Base-by-base conservation (phyloP, 2,797 vertebrate species). In the Denticeps clupeoides region DNA sequence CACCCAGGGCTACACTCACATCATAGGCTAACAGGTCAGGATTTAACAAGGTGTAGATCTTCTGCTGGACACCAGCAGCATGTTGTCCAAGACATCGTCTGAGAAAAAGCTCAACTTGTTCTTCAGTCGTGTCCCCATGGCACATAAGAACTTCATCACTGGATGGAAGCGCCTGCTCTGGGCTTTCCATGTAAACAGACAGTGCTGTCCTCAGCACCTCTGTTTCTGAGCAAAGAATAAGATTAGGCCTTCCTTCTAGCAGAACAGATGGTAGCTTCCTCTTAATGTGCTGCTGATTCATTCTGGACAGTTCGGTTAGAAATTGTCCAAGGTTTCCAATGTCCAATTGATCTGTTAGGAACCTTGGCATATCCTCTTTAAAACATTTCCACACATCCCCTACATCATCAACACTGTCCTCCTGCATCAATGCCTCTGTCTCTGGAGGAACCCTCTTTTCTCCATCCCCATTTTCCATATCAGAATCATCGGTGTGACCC, bases 31-130 rank as follows among this genome's bases (percentile, higher is more conserved):
- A 63, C 42, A 74, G 60, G 1, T 82, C 82, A 2, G 83, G 78
- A 16, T 74, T 76, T 27, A 83, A 60, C 22, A 87, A 54, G 8
- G 71, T 76, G 51, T 84, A 80, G 33, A 87, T 81, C 68, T 81
- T 85, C 32, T 64, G 60, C 21, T 63, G 61, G 24, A 41, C 63
- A 23, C 11, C 43, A 33, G 2, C 22, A 16, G 53, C 45, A 5
- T 48, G 51, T 19, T 58, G 59, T 26, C 62, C 45, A 3, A 87
- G 67, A 35, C 79, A 79, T 47, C 82, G 68, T 5, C 73, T 73
- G 5, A 87, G 66, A 31, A 87, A 83, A 49, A 87, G 77, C 57
- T 86, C 82, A 4, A 82, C 77, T 31, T 84, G 77, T 32, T 87
- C 83, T 47, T 74, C 68, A 16, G 74, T 65, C 15, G 83, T 87